Conservation (phyloP, 1,140 invertebrate genomes). For the Saccostrea glomerata region DNA sequence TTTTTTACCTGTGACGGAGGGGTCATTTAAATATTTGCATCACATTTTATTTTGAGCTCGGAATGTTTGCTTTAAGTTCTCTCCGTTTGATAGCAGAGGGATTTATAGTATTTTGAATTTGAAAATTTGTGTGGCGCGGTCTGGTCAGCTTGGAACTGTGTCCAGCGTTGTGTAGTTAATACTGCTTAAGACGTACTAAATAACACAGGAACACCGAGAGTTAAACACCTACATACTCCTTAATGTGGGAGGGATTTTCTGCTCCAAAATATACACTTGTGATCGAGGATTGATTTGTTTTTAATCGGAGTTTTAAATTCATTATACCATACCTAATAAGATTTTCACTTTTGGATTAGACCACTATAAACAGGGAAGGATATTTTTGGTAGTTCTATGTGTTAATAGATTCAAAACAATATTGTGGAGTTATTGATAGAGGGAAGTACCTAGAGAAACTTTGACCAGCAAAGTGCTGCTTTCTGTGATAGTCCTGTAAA, state of each 20-base stretch:
- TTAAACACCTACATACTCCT: background rate
- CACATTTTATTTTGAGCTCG: conserved; percentile 1
- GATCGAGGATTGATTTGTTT: background rate
- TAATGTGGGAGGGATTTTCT: background rate
- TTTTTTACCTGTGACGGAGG: background rate
- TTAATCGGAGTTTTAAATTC: conserved; percentile 19
- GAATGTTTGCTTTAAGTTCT: conserved; percentile 9
- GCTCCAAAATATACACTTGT: background rate
- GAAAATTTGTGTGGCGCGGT: background rate
- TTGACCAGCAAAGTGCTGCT: background rate
- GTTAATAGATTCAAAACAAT: background rate
- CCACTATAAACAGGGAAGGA: background rate
- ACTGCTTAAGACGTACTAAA: background rate
- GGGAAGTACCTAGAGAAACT: background rate
- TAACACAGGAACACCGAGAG: background rate
- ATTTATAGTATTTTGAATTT: conserved; percentile 16
- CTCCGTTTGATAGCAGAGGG: background rate
- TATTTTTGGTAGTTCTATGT: background rate
- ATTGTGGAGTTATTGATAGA: background rate
- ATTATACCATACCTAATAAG: conserved; percentile 17
- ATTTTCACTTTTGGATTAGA: conserved; percentile 9
- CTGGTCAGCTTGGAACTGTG: background rate
- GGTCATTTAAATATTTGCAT: conserved; percentile 33
- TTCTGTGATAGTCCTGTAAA: too few species aligned
- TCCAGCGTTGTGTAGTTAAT: background rate